phyloP scores from a whole-genome alignment of 1,140 invertebrate species.

The Bombus waltoni region DNA sequence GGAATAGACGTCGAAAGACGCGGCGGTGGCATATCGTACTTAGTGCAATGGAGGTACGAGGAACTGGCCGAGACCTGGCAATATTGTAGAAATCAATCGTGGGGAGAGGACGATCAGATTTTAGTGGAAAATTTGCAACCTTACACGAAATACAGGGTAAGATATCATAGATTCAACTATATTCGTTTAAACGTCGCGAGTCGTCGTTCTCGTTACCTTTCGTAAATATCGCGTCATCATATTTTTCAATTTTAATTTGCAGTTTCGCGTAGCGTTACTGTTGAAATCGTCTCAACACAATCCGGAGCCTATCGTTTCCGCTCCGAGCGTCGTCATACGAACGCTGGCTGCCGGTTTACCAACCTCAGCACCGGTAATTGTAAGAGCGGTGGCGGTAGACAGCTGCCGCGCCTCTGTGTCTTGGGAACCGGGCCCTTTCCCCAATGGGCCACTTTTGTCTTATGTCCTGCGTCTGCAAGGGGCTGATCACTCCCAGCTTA shows the following conservation, averaged over 20 bases:
- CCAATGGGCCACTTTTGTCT: constrained; percentile 93
- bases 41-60: constrained; percentile 90
- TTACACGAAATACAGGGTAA: constrained; percentile 94
- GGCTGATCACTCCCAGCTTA: constrained; percentile 86
- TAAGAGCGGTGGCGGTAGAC: constrained; percentile 91
- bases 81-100: constrained; percentile 88
- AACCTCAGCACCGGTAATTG: constrained; percentile 87
- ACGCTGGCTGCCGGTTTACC: constrained; percentile 90
- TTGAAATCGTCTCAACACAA: constrained; percentile 85
- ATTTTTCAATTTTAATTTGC: constrained; percentile 45
- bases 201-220: neutral
- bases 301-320: constrained; percentile 89
- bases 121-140: constrained; percentile 90
- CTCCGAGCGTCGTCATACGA: constrained; percentile 90
- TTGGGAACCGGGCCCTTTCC: constrained; percentile 93
- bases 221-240: no score
- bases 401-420: constrained; percentile 92
- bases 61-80: constrained; percentile 88
- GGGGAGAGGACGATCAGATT: constrained; percentile 86
- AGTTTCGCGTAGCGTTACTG: constrained; percentile 92
- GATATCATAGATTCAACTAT: constrained; percentile 16
- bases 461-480: constrained; percentile 88
- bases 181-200: rapidly evolving
- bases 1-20: constrained; percentile 79
- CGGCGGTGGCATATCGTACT: constrained; percentile 83